Percentiles rank a stretch among this genome's conserved stretches.
These are phyloP conservation scores for Syngnathus scovelli DNA, from an alignment of 2,113 vertebrate species.

Conservation along the genomic window DNA sequence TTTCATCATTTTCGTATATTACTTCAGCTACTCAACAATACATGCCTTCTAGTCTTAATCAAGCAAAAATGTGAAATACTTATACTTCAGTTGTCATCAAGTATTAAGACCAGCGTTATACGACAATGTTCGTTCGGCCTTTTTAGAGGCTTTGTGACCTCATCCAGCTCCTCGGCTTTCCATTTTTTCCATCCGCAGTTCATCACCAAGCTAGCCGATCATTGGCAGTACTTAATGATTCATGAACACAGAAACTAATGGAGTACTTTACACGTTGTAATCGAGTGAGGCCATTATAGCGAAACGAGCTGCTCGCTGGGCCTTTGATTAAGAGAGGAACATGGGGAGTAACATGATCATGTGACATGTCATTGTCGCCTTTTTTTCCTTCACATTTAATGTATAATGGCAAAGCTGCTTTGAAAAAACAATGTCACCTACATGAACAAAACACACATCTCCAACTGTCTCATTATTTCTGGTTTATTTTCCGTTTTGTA, in stretches of 20 bases:
- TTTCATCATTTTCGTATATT: too few relatives aligned
- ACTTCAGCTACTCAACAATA: too few relatives aligned
- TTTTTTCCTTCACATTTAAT: slow-evolving; percentile 40
- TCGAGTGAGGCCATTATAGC: slow-evolving; percentile 68
- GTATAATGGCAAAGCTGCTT: slow-evolving; percentile 39
- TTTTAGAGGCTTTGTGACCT: slow-evolving; percentile 50
- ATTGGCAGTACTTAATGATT: slow-evolving; percentile 73
- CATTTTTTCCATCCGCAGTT: slow-evolving; percentile 64
- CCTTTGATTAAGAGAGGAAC: slow-evolving; percentile 63
- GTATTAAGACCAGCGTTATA: slow-evolving; percentile 30
- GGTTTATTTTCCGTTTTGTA: background rate
- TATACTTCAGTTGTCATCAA: too few relatives aligned
- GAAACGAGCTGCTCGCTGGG: slow-evolving; percentile 60
- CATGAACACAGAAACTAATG: slow-evolving; percentile 73
- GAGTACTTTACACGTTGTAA: slow-evolving; percentile 72
- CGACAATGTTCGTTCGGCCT: slow-evolving; percentile 44
- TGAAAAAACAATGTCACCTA: slow-evolving; percentile 37
- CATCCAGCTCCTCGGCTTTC: slow-evolving; percentile 46
- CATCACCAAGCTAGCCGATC: slow-evolving; percentile 64
- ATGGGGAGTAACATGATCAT: slow-evolving; percentile 48
- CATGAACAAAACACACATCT: background rate
- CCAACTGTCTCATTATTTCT: background rate
- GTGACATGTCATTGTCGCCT: slow-evolving; percentile 58
- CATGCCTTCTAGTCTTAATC: too few relatives aligned
- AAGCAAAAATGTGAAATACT: too few relatives aligned